Evolutionary conservation across 2,888 invertebrate genomes (phyloP).

Genomic region (Cenopis cana): DNA sequence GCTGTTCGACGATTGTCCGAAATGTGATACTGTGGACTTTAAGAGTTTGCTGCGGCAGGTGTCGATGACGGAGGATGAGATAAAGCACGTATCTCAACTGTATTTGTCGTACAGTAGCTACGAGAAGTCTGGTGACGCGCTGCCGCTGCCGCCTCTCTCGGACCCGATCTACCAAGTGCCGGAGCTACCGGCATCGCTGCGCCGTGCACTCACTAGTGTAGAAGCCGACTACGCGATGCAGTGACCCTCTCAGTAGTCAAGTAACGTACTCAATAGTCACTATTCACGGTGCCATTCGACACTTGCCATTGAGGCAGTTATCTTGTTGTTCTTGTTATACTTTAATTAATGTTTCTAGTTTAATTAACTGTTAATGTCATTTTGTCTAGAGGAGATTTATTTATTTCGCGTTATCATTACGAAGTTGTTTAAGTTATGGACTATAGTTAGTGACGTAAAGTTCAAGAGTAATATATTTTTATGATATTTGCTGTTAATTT

Average conservation of each 20-base stretch:
- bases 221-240: slow-evolving; percentile 63
- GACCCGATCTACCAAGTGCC: slow-evolving; percentile 75
- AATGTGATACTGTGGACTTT: slow-evolving; percentile 70
- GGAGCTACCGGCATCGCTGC: slow-evolving; percentile 67
- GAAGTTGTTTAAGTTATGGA: slow-evolving; percentile 23
- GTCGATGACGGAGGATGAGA: slow-evolving; percentile 73
- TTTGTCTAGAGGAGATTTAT: slow-evolving; percentile 26
- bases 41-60: slow-evolving; percentile 69
- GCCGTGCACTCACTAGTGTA: slow-evolving; percentile 66
- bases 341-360: slow-evolving; percentile 12
- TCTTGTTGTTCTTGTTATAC: slow-evolving; percentile 29
- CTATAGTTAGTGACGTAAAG: slow-evolving; percentile 8
- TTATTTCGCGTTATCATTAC: slow-evolving; percentile 28
- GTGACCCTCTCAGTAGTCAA: slow-evolving; percentile 47
- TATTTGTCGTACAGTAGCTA: slow-evolving; percentile 70
- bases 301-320: slow-evolving; percentile 28
- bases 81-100: slow-evolving; percentile 68
- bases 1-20: slow-evolving; percentile 67
- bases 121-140: slow-evolving; percentile 68
- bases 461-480: slow-evolving; percentile 31
- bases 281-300: slow-evolving; percentile 28
- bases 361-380: slow-evolving; percentile 4
- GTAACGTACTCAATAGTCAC: slow-evolving; percentile 3
- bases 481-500: slow-evolving; percentile 47
- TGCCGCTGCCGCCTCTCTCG: slow-evolving; percentile 71